These are phyloP conservation scores for Sturnus vulgaris DNA, from an alignment of 2,113 vertebrate species.

Conservation along the genomic window DNA sequence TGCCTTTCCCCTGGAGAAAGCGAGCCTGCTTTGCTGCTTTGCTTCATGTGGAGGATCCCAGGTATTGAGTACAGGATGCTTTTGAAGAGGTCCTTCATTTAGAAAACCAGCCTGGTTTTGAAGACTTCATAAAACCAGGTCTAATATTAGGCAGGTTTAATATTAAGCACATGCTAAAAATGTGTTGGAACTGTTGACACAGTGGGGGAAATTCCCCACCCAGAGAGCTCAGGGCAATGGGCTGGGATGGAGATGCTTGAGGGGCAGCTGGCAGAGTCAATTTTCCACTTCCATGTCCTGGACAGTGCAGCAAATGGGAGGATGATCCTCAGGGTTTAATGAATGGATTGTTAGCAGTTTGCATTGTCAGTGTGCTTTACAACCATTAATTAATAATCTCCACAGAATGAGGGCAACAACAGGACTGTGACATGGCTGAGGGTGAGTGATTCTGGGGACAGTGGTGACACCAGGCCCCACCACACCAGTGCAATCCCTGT, in stretches of 20 bases:
- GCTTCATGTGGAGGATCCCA: neutral
- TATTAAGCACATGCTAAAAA: neutral
- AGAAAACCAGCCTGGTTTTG: neutral
- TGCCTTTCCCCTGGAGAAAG: neutral
- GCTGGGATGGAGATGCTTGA: neutral
- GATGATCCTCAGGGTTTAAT: neutral
- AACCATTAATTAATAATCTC: conserved; percentile 9
- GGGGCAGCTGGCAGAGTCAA: neutral
- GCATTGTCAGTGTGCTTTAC: conserved; percentile 13
- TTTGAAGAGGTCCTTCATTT: neutral
- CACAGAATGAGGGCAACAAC: neutral
- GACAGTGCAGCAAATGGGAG: neutral
- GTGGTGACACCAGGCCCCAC: neutral
- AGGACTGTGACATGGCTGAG: neutral
- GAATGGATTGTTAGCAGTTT: neutral
- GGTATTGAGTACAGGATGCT: neutral
- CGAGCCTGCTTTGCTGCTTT: neutral
- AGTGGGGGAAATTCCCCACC: neutral
- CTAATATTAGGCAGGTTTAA: neutral
- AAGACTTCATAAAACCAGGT: neutral
- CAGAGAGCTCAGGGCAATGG: neutral
- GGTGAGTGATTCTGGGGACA: neutral
- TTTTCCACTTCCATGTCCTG: neutral
- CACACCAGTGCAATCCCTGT: fast-evolving
- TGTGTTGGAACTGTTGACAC: fast-evolving